phyloP scores from a whole-genome alignment of 2,113 vertebrate genomes.

The Atractosteus spatula region DNA sequence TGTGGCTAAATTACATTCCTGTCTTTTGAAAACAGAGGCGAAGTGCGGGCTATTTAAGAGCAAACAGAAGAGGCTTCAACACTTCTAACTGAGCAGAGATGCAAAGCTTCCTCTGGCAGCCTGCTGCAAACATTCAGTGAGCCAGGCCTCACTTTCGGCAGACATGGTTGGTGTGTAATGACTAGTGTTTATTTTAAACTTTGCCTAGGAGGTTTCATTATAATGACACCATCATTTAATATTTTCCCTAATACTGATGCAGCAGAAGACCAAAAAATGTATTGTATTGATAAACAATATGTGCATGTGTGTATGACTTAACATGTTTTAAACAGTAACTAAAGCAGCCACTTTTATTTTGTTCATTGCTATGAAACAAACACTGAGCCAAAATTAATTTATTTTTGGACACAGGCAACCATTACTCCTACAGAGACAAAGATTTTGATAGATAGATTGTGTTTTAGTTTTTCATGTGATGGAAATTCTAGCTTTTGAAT shows the following conservation, averaged over 20 bases:
- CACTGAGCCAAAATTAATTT: no score
- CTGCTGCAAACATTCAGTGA: slow-evolving; percentile 53
- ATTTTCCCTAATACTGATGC: slow-evolving; percentile 65
- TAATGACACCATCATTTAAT: slow-evolving; percentile 63
- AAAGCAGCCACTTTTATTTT: no score
- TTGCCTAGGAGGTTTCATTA: slow-evolving; percentile 59
- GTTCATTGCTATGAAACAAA: no score
- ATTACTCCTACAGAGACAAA: no score
- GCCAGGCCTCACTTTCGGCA: slow-evolving; percentile 52
- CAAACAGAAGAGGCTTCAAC: slow-evolving; percentile 55
- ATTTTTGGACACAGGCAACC: no score
- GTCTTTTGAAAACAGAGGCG: slow-evolving; percentile 55
- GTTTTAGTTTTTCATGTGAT: no score
- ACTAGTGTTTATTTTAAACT: slow-evolving; percentile 66
- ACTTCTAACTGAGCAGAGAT: slow-evolving; percentile 67
- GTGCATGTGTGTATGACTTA: slow-evolving; percentile 22
- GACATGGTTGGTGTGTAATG: slow-evolving; percentile 57
- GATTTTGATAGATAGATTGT: no score
- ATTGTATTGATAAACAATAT: slow-evolving; percentile 46
- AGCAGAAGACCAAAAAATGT: slow-evolving; percentile 57
- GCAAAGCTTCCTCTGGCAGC: slow-evolving; percentile 68
- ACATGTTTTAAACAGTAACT: background rate
- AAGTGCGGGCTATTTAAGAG: slow-evolving; percentile 53
- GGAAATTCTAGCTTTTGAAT: no score
- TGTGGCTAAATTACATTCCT: slow-evolving; percentile 63